phyloP scores from a whole-genome alignment of 64 coral and sea anemone genomes.

The Exaiptasia diaphana region DNA sequence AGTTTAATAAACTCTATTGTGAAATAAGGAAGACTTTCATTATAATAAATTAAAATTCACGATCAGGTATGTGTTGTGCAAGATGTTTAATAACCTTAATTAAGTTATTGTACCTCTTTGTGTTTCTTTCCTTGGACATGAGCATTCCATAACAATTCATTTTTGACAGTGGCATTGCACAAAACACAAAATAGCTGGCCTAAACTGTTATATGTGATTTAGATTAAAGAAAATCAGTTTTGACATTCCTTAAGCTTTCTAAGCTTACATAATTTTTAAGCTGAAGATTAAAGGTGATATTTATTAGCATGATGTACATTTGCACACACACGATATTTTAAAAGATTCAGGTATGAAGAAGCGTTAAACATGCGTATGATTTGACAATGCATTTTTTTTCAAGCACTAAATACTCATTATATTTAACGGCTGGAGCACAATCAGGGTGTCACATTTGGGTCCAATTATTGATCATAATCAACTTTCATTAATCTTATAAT shows the following conservation, averaged over 20 bases:
- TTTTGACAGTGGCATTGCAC: slow-evolving; percentile 81
- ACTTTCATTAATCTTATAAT: slow-evolving; percentile 31
- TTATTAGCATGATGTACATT: too few species aligned
- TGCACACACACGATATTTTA: too few species aligned
- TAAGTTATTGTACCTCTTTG: slow-evolving; percentile 99
- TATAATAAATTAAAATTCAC: too few species aligned
- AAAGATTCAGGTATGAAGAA: neutral
- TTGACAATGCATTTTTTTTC: neutral
- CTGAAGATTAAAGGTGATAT: too few species aligned
- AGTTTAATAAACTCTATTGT: too few species aligned
- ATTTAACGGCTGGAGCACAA: slow-evolving; percentile 8
- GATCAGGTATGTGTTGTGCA: too few species aligned
- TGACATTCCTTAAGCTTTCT: too few species aligned
- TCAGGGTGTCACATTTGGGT: slow-evolving; percentile 47
- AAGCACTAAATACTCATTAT: neutral
- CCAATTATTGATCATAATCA: slow-evolving; percentile 12
- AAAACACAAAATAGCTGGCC: slow-evolving; percentile 90
- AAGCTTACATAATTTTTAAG: too few species aligned
- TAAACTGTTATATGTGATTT: slow-evolving; percentile 64
- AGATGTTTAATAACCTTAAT: too few species aligned
- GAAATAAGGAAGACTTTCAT: too few species aligned
- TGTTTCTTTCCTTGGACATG: slow-evolving; percentile 91
- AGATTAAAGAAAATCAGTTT: too few species aligned
- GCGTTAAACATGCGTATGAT: neutral
- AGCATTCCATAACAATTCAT: slow-evolving; percentile 81